Evolutionary conservation across 2,888 invertebrate genomes (phyloP).

Genomic region (Epistrophella euchroma): DNA sequence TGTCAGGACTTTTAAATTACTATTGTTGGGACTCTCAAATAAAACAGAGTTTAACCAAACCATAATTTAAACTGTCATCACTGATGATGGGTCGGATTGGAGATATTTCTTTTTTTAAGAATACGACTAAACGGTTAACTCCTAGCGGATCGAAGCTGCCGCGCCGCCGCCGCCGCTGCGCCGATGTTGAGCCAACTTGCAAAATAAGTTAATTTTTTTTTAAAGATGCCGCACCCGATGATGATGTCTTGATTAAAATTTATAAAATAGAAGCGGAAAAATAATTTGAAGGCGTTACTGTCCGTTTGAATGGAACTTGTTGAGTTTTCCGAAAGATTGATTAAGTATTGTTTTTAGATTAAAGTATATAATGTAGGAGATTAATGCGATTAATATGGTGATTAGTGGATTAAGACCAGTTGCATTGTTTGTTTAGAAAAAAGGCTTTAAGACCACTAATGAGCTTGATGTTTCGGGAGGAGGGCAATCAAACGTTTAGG

Average conservation of each 20-base stretch:
- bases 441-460: conserved; percentile 33
- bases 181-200: conserved; percentile 14
- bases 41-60: conserved; percentile 39
- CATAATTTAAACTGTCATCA: conserved; percentile 63
- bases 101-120: conserved; percentile 27
- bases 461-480: conserved; percentile 27
- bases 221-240: conserved; percentile 51
- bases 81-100: neutral
- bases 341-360: conserved; percentile 50
- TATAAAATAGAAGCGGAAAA: conserved; percentile 17
- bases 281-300: conserved; percentile 49
- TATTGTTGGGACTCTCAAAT: conserved; percentile 26
- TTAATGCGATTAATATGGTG: conserved; percentile 41
- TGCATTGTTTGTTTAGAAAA: conserved; percentile 50
- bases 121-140: conserved; percentile 28
- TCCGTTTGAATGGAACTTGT: conserved; percentile 39
- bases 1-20: conserved; percentile 34
- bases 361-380: conserved; percentile 4
- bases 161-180: neutral
- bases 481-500: neutral
- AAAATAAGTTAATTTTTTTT: conserved; percentile 43
- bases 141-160: neutral
- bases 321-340: conserved; percentile 45
- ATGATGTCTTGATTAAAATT: conserved; percentile 52
- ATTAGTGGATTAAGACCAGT: conserved; percentile 41